These are phyloP conservation scores for Catharus bicknelli DNA, from an alignment of 2,113 vertebrate species.

Conservation along the genomic window DNA sequence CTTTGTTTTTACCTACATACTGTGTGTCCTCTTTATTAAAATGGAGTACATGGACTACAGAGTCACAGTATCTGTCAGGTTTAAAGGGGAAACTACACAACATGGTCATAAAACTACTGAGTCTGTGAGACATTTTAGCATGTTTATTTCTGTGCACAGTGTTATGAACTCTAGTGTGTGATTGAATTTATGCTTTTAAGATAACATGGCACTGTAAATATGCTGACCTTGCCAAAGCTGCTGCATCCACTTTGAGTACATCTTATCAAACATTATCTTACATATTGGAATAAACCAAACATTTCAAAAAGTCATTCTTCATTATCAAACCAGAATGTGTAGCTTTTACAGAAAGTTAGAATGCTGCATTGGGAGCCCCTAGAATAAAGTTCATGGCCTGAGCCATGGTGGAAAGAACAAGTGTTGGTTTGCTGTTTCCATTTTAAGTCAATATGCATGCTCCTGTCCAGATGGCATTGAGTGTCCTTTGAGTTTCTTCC, in stretches of 20 bases:
- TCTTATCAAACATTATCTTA: neutral
- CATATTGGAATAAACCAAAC: neutral
- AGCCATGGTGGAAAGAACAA: neutral
- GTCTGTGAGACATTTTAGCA: neutral
- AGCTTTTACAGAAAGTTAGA: neutral
- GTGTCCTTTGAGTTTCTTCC: neutral
- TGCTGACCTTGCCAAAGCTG: neutral
- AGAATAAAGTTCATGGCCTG: neutral
- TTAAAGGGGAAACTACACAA: neutral
- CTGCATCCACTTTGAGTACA: neutral
- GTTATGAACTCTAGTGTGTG: neutral
- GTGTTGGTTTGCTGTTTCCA: neutral
- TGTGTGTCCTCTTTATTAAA: neutral
- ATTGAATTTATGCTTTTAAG: neutral
- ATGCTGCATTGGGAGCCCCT: neutral
- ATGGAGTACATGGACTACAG: neutral
- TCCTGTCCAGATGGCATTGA: neutral
- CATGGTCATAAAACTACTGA: neutral
- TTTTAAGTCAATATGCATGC: neutral
- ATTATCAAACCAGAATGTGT: neutral
- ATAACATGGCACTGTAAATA: neutral
- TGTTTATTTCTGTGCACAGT: neutral
- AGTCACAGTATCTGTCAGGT: neutral
- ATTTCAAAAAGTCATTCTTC: neutral
- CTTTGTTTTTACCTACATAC: neutral